Evolutionary conservation across 2,888 invertebrate genomes (phyloP), one percentile per base, ranked within the genome.

Genomic region (Acrobasis repandana): DNA sequence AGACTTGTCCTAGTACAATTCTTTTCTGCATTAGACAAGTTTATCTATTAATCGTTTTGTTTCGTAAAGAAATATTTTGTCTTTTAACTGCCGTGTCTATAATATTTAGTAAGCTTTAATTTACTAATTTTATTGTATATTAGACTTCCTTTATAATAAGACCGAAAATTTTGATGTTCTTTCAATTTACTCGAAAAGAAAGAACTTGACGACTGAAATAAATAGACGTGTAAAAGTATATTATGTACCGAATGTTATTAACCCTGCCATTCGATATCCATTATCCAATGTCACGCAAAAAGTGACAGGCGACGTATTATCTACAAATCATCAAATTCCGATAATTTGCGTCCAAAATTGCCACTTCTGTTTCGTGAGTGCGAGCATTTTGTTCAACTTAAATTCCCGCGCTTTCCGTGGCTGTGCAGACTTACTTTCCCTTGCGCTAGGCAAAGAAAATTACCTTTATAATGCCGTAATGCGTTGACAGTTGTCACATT

Each of bases 401-500:
- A 15, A 48, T 48, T 57, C 57, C 58, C 58, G 57, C 48, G 34
- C 34, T 49, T 58, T 49, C 49, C 49, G 48, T 38, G n/a, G 18
- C 58, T 38, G 6, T 58, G 20, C 57, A 36, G 18, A 54, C 11
- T 34, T 16, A 58, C 58, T 58, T 58, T 58, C 58, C 49, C 49
- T 49, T 48, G 48, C 47, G 56, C 28, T 16, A 16, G 46, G 46
- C 48, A 58, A 58, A 58, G 48, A 34, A 58, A 58, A 58, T 58
- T 58, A 48, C 57, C 34, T 58, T 28, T 57, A n/a, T 48, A 15
- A 58, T 48, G 57, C 47, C 57, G 18, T 48, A 58, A 58, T 48
- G 57, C 57, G 48, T 28, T 28, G 28, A 49, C 43, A 43, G 43
- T 43, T 58, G 57, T 48, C 56, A 56, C 56, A 48, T 58, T 47